Conservation (phyloP, 2,888 invertebrate genomes). For the Trichogramma dendrolimi region DNA sequence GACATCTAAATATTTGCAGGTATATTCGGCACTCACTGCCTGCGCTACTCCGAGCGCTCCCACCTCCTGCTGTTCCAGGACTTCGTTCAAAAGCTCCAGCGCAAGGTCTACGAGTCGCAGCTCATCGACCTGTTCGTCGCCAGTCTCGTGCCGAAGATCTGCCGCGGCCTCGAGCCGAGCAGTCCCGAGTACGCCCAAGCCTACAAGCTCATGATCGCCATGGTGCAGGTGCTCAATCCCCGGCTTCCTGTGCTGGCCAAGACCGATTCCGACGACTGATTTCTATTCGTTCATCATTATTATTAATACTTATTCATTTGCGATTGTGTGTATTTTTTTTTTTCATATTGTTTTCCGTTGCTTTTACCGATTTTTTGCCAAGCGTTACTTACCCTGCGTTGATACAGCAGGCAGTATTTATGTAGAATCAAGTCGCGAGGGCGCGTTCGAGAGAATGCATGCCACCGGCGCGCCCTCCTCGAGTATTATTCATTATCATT, state of each 20-base stretch:
- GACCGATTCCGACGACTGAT: conserved; percentile 31
- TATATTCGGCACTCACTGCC: conserved; percentile 32
- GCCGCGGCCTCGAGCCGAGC: conserved; percentile 27
- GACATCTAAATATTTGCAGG: conserved; percentile 31
- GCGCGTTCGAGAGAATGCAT: too few species aligned
- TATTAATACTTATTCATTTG: too few species aligned
- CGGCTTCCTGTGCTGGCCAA: conserved; percentile 40
- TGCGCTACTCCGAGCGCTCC: conserved; percentile 37
- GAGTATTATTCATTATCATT: too few species aligned
- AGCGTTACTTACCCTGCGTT: too few species aligned
- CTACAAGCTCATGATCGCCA: conserved; percentile 44
- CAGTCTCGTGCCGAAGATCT: conserved; percentile 36
- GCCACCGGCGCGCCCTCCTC: too few species aligned
- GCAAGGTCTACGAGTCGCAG: conserved; percentile 35
- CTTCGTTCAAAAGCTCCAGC: conserved; percentile 40
- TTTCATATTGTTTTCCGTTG: too few species aligned
- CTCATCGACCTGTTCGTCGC: conserved; percentile 36
- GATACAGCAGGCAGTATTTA: too few species aligned
- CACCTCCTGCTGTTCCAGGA: conserved; percentile 38
- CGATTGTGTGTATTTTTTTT: too few species aligned
- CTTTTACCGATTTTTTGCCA: too few species aligned
- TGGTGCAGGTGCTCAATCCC: conserved; percentile 42
- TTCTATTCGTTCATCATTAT: too few species aligned
- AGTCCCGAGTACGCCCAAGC: conserved; percentile 35
- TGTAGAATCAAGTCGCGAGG: too few species aligned